A percentile compares a stretch with the other conserved stretches of the same genome.
Conservation (phyloP, 2,797 vertebrate species). For the Graptemys geographica region DNA sequence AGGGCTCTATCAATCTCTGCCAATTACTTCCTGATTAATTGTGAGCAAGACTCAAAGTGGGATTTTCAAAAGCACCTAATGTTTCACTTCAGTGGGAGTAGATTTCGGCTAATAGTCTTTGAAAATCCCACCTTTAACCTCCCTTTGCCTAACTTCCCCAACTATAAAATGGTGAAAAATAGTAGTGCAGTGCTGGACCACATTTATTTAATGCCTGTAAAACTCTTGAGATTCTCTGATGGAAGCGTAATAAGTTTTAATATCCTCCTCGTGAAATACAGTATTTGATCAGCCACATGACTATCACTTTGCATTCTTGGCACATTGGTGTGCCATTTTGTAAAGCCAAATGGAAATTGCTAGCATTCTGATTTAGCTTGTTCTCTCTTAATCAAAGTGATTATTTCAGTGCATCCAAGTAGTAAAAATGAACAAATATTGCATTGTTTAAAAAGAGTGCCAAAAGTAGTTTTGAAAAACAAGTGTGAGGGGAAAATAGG, state of each 20-base stretch:
- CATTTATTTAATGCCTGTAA: neutral
- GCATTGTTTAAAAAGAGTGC: neutral
- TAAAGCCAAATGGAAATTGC: neutral
- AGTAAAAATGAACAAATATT: neutral
- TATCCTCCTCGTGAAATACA: neutral
- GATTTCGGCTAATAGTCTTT: neutral
- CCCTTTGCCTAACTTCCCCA: neutral
- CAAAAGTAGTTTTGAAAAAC: neutral
- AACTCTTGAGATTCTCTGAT: neutral
- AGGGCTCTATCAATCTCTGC: neutral
- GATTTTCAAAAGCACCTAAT: neutral
- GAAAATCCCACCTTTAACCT: neutral
- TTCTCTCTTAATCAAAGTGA: neutral
- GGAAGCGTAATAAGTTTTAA: neutral
- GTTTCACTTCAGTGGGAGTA: neutral
- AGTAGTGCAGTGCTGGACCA: neutral
- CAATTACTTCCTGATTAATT: neutral
- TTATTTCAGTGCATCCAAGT: neutral
- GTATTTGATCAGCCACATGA: neutral
- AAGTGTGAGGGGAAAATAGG: neutral
- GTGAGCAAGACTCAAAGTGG: neutral
- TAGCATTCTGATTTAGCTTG: neutral
- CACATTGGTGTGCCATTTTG: neutral
- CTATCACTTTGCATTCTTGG: neutral
- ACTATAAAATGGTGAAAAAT: neutral